These are phyloP conservation scores for Scolopax bukidnonensis DNA, from an alignment of 2,797 vertebrate genomes.

Conservation along the genomic window DNA sequence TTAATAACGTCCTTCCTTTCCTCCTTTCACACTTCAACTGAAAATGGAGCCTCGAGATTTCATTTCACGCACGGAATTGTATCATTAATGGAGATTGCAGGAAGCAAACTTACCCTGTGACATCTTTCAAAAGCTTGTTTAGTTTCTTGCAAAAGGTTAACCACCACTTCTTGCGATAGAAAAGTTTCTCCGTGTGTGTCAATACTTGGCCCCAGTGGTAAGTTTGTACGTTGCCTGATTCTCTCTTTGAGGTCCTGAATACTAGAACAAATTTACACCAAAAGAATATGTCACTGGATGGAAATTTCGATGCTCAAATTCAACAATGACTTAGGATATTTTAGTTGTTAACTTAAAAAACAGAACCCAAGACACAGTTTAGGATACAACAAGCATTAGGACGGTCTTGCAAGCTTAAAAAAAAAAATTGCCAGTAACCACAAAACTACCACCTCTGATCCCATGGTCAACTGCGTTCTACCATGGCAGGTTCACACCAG, in stretches of 20 bases:
- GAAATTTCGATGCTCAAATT: background rate
- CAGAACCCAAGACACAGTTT: slow-evolving; percentile 42
- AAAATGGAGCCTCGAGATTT: background rate
- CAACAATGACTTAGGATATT: background rate
- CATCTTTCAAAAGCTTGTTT: slow-evolving; percentile 98
- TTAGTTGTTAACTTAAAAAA: slow-evolving; percentile 31
- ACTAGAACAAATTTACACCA: slow-evolving; percentile 72
- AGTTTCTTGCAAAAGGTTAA: slow-evolving; percentile 97
- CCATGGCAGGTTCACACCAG: background rate
- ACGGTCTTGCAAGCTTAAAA: slow-evolving; percentile 46
- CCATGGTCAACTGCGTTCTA: background rate
- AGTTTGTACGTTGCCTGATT: slow-evolving; percentile 93
- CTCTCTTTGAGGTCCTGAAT: slow-evolving; percentile 98
- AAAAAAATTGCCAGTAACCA: background rate
- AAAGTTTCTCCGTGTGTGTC: slow-evolving; percentile 99
- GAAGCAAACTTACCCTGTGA: slow-evolving; percentile 85
- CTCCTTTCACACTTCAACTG: background rate
- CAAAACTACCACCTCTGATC: slow-evolving; percentile 13
- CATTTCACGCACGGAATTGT: background rate
- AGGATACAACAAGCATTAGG: slow-evolving; percentile 39
- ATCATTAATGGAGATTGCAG: background rate
- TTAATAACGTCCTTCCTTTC: background rate
- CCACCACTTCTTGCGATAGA: slow-evolving; percentile 96
- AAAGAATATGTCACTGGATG: background rate
- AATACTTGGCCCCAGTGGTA: slow-evolving; percentile 92